Conservation (phyloP, 1,140 invertebrate genomes). For the Adelges cooleyi region DNA sequence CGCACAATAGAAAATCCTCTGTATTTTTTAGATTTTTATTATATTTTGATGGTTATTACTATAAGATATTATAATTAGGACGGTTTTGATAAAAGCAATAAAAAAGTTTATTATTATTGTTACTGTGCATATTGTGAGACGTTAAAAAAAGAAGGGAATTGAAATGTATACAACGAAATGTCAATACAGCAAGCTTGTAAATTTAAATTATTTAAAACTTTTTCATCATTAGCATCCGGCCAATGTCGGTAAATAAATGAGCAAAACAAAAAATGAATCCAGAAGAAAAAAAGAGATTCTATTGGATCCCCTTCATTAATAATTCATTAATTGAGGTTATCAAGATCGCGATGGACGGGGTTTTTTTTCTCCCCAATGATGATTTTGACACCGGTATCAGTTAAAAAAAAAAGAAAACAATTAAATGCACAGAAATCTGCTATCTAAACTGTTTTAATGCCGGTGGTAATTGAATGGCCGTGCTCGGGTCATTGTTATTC, state of each 20-base stretch:
- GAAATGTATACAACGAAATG: too few relatives aligned
- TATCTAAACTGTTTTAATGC: slow-evolving; percentile 26
- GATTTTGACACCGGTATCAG: slow-evolving; percentile 15
- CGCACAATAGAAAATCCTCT: too few relatives aligned
- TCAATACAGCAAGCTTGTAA: slow-evolving; percentile 5
- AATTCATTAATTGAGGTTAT: slow-evolving; percentile 28
- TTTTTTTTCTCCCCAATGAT: slow-evolving; percentile 10
- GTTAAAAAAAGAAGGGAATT: too few relatives aligned
- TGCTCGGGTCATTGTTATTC: slow-evolving; percentile 21
- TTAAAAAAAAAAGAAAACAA: slow-evolving; percentile 11
- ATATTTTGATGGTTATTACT: too few relatives aligned
- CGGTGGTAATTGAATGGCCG: slow-evolving; percentile 18
- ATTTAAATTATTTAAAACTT: slow-evolving; percentile 25
- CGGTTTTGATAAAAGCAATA: too few relatives aligned
- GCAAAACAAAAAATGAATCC: neutral
- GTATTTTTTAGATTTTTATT: too few relatives aligned
- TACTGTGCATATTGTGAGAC: too few relatives aligned
- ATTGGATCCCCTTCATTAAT: slow-evolving; percentile 18
- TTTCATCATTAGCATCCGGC: slow-evolving; percentile 1
- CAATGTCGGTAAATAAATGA: slow-evolving; percentile 21
- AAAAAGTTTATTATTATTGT: too few relatives aligned
- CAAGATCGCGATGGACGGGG: neutral
- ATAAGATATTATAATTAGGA: too few relatives aligned
- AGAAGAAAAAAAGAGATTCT: neutral
- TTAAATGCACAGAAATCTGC: slow-evolving; percentile 25